Evolutionary conservation across 2,797 vertebrate genomes (phyloP).

Genomic region (Spinus olivaceus): DNA sequence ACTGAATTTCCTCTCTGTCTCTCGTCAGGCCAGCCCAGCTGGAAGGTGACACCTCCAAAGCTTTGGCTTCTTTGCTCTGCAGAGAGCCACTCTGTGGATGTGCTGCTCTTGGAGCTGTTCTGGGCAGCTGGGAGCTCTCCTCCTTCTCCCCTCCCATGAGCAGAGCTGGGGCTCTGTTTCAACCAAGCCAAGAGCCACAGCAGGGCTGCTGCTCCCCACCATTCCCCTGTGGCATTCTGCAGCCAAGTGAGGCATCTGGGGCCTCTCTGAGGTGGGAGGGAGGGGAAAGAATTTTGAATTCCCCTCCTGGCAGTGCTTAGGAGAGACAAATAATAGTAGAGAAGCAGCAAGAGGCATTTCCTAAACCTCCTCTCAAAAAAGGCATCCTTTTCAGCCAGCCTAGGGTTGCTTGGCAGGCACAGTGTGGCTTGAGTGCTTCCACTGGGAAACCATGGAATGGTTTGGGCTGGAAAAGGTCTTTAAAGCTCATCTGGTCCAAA

Average conservation of each 20-base stretch:
- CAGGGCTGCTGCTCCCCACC: background rate
- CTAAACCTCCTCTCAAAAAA: background rate
- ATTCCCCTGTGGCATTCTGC: background rate
- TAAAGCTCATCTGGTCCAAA: background rate
- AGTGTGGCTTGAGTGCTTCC: background rate
- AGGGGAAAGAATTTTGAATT: background rate
- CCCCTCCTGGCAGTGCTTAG: background rate
- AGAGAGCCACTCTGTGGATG: background rate
- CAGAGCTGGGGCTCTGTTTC: rapidly evolving
- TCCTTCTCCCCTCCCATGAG: background rate
- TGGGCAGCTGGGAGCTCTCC: background rate
- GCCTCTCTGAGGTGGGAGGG: background rate
- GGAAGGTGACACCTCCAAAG: background rate
- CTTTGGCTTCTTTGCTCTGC: background rate
- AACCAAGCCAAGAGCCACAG: background rate
- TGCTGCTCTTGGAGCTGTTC: background rate
- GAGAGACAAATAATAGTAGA: background rate
- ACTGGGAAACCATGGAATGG: background rate
- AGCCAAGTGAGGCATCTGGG: background rate
- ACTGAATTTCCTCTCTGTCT: background rate
- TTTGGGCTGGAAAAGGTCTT: background rate
- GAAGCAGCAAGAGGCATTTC: background rate
- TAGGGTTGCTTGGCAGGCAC: rapidly evolving
- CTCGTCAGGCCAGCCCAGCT: background rate
- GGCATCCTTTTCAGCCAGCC: background rate